Evolutionary conservation across 1,140 invertebrate species (phyloP).

Genomic region (Drosophila santomea): DNA sequence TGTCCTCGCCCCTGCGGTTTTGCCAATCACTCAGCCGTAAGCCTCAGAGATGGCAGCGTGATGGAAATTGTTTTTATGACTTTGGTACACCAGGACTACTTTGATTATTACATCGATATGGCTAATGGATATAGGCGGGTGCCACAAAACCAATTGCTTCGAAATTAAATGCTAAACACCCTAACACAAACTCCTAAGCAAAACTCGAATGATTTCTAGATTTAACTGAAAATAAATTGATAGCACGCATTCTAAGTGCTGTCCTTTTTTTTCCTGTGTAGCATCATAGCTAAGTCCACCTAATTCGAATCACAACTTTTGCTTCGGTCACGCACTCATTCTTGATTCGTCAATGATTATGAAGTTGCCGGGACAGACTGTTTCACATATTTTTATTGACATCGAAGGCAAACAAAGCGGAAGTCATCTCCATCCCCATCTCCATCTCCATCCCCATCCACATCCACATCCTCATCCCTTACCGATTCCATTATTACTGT

Average conservation of each 20-base stretch:
- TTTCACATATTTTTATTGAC: constrained; percentile 56
- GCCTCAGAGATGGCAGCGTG: constrained; percentile 51
- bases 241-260: no score
- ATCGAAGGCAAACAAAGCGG: constrained; percentile 55
- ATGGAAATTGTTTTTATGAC: constrained; percentile 36
- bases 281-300: no score
- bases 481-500: constrained; percentile 33
- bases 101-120: not conserved
- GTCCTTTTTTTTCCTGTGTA: not conserved
- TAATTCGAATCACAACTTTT: constrained; percentile 41
- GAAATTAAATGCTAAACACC: no score
- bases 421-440: constrained; percentile 32
- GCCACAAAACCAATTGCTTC: not conserved
- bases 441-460: not conserved
- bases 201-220: no score
- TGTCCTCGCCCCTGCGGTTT: constrained; percentile 50
- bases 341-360: constrained; percentile 62
- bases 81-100: constrained; percentile 4
- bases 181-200: no score
- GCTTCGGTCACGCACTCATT: constrained; percentile 42
- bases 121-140: not conserved
- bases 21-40: constrained; percentile 61
- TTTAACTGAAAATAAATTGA: no score
- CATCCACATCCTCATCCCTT: not conserved
- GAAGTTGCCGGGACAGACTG: constrained; percentile 38